Conservation (phyloP, 1,140 invertebrate species). For the Pseudobourletiella spinata region DNA sequence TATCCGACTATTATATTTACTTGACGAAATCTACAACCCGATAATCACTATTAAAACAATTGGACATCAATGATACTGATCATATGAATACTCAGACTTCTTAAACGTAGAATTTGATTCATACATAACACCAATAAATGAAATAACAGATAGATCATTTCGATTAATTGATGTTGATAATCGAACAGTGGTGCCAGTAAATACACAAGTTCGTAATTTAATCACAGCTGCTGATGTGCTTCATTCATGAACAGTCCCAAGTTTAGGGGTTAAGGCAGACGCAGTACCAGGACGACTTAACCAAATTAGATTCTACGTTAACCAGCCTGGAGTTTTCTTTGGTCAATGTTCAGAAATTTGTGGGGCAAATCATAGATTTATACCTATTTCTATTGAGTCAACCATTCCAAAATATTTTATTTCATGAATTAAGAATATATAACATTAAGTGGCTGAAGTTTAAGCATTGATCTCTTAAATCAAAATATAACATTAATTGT, state of each 20-base stretch:
- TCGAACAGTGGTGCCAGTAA: conserved; percentile 48
- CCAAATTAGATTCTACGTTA: conserved; percentile 50
- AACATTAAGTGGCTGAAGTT: conserved; percentile 54
- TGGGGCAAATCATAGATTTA: conserved; percentile 64
- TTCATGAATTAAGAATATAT: conserved; percentile 48
- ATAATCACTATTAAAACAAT: conserved; percentile 50
- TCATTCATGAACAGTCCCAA: conserved; percentile 57
- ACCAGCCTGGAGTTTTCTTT: conserved; percentile 51
- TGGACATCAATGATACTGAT: conserved; percentile 60
- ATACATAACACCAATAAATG: conserved; percentile 48
- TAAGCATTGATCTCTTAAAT: conserved; percentile 51
- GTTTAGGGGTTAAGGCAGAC: conserved; percentile 55
- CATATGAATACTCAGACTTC: conserved; percentile 52
- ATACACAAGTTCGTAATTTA: conserved; percentile 50
- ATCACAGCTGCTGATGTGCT: conserved; percentile 55
- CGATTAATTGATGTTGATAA: conserved; percentile 57
- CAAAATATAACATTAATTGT: conserved; percentile 43
- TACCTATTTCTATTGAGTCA: conserved; percentile 58
- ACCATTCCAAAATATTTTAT: conserved; percentile 47
- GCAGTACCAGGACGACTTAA: conserved; percentile 57
- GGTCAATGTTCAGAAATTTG: conserved; percentile 73
- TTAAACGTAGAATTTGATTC: conserved; percentile 53
- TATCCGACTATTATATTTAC: conserved; percentile 50
- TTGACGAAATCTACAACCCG: conserved; percentile 50
- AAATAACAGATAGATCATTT: conserved; percentile 42